Conservation (phyloP, 1,140 invertebrate species). For the Sarcophaga peregrina region DNA sequence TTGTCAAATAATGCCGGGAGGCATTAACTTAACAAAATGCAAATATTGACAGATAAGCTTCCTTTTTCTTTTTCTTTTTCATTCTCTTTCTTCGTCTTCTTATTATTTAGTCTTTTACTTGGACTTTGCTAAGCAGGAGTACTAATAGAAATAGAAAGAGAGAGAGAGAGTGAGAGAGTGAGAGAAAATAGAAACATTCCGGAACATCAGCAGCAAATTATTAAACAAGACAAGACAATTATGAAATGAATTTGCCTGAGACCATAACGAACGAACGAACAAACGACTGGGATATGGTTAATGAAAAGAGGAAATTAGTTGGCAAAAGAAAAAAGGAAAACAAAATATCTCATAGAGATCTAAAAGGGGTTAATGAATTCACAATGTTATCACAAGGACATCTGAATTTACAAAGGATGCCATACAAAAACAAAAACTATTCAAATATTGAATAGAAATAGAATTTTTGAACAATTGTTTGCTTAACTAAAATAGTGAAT, state of each 20-base stretch:
- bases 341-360: no score
- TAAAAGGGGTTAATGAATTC: not conserved
- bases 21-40: conserved; percentile 32
- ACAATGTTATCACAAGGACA: not conserved
- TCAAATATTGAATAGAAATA: not conserved
- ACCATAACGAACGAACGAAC: not conserved
- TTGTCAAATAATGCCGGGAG: conserved; percentile 19
- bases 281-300: conserved; percentile 1
- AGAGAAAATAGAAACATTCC: not conserved
- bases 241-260: not conserved
- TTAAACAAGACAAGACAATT: not conserved
- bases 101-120: no score
- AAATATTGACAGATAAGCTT: conserved; percentile 40
- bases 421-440: not conserved
- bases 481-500: not conserved
- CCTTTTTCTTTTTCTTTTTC: not conserved
- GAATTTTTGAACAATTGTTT: not conserved
- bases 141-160: no score
- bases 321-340: not conserved
- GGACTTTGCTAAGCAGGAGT: no score
- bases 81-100: no score
- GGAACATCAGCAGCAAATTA: not conserved
- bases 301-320: conserved; percentile 13
- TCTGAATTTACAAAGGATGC: not conserved
- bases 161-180: no score